Evolutionary conservation across 1,140 invertebrate species (phyloP), one percentile per base, ranked within the genome.

Genomic region (Drosophila willistoni): DNA sequence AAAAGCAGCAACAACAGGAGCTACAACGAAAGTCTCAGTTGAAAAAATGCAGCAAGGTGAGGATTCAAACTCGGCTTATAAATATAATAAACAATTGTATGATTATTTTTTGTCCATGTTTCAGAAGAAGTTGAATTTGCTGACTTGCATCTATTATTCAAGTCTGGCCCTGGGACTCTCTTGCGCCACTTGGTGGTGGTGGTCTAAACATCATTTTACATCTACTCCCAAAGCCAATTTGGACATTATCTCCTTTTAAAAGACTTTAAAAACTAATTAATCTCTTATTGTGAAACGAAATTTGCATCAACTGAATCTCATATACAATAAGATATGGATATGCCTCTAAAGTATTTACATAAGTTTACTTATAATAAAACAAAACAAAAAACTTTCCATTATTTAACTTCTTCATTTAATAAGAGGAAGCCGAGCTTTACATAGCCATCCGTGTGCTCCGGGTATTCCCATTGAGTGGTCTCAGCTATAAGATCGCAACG

Each of bases 401-500:
- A 6, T 42, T 72, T 79, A 1, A 82, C 41, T 63, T 91, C 90
- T 62, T 91, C 85, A 6, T 62, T 25, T 1, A 91, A 63, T 10
- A 91, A 67, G 17, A 79, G 55, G 69, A 91, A 91, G 0, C 73
- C 64, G 19, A 90, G 42, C 2, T 65, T 68, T 0, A 91, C 78
- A 68, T 73, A 89, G 3, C 55, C 42, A 68, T 92, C 90, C 0
- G 82, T 64, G 61, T 91, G 64, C 42, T 82, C 60, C 0, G 91
- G 86, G 66, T 80, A 92, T 47, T 92, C 91, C 91, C 91, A 92
- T 5, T 67, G 63, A 4, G 86, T 83, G 3, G 86, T 81, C 19
- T 72, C 62, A 3, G 66, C 65, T 1, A 91, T 81, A 0, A 92
- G 71, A 29, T 90, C 55, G 2, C 73, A 65, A 55, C 87, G 56